These are phyloP conservation scores for Harpegnathos saltator DNA, from an alignment of 1,140 invertebrate genomes.

Conservation along the genomic window DNA sequence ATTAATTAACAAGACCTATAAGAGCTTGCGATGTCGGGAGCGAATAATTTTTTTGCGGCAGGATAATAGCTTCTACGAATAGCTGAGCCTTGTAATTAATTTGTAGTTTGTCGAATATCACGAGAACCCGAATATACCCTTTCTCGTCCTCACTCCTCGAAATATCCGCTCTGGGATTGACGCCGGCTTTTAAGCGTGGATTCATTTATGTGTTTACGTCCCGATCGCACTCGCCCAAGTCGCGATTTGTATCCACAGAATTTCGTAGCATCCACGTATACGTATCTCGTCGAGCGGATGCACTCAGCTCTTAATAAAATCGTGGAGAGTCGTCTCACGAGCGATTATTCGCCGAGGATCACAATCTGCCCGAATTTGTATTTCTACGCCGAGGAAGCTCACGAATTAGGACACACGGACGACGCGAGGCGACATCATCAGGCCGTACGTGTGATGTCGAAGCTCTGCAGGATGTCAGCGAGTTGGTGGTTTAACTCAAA, in stretches of 20 bases:
- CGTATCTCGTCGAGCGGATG: conserved; percentile 75
- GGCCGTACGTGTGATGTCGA: conserved; percentile 55
- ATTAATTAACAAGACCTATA: too few relatives aligned
- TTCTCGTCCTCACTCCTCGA: too few relatives aligned
- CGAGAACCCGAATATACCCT: too few relatives aligned
- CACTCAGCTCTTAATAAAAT: conserved; percentile 70
- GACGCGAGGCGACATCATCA: conserved; percentile 62
- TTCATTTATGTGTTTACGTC: neutral
- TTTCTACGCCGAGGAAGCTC: conserved; percentile 74
- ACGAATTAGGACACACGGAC: conserved; percentile 63
- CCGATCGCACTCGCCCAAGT: neutral
- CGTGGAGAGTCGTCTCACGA: conserved; percentile 58
- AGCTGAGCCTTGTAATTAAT: too few relatives aligned
- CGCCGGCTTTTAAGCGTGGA: neutral
- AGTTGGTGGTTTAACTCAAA: too few relatives aligned
- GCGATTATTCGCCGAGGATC: neutral
- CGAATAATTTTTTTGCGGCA: too few relatives aligned
- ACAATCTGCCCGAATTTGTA: conserved; percentile 11
- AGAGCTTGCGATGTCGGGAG: too few relatives aligned
- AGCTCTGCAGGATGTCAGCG: neutral
- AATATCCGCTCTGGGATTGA: too few relatives aligned
- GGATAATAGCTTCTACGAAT: too few relatives aligned
- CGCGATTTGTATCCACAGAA: conserved; percentile 62
- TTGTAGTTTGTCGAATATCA: too few relatives aligned
- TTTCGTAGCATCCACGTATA: conserved; percentile 68